Percentiles rank a stretch among this genome's conserved stretches.
These are phyloP conservation scores for Argyra leucocephala DNA, from an alignment of 2,888 invertebrate species.

Conservation along the genomic window DNA sequence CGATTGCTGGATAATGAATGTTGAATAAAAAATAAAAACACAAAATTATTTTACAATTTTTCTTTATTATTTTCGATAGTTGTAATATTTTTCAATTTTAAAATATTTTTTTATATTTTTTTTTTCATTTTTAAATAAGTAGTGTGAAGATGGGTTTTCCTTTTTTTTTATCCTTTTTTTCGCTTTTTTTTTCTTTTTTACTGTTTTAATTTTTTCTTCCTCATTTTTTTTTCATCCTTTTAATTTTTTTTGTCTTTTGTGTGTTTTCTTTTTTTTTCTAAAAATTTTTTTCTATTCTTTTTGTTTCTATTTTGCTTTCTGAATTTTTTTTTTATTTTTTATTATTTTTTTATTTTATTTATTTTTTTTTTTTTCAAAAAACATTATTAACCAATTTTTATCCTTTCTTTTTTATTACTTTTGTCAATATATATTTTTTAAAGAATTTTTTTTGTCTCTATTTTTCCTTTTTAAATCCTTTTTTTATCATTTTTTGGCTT, in stretches of 20 bases:
- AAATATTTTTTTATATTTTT: slow-evolving; percentile 24
- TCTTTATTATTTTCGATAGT: slow-evolving; percentile 20
- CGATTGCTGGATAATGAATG: too few species aligned
- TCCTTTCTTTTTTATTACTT: slow-evolving; percentile 19
- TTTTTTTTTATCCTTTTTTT: slow-evolving; percentile 23
- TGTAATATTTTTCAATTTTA: slow-evolving; percentile 20
- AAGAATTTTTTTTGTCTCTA: slow-evolving; percentile 20
- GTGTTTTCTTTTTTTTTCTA: slow-evolving; percentile 20
- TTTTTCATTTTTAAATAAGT: slow-evolving; percentile 24
- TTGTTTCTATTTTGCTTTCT: slow-evolving; percentile 21
- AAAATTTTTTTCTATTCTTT: slow-evolving; percentile 18
- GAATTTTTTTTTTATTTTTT: slow-evolving; percentile 22
- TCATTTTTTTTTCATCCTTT: slow-evolving; percentile 25
- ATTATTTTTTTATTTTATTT: too few species aligned
- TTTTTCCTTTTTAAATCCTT: slow-evolving; percentile 23
- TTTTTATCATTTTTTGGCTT: slow-evolving; percentile 26
- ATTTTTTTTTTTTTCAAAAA: slow-evolving; percentile 17
- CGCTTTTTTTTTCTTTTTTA: slow-evolving; percentile 27
- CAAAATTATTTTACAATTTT: slow-evolving; percentile 1
- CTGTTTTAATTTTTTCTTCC: slow-evolving; percentile 25
- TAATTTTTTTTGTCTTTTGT: slow-evolving; percentile 26
- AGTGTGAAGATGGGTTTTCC: slow-evolving; percentile 23
- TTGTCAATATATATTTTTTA: slow-evolving; percentile 23
- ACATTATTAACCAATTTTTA: slow-evolving; percentile 6
- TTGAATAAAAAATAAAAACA: background rate